Base-by-base conservation (phyloP, 2,113 vertebrate species). In the rat (Rattus norvegicus) region DNA sequence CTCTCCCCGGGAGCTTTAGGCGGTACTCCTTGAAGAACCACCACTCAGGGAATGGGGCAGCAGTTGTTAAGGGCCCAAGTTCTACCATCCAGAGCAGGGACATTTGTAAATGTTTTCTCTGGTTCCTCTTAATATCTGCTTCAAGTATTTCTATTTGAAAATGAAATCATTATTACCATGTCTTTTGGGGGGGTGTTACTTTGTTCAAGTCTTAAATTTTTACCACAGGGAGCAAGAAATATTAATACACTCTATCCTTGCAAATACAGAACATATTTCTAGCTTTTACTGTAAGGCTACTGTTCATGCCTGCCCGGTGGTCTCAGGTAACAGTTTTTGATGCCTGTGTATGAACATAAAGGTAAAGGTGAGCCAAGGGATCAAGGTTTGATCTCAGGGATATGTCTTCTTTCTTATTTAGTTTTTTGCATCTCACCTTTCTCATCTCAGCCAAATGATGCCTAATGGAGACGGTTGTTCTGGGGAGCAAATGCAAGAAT, bases 111-210 rank as follows among this genome's bases (percentile, higher is more conserved):
- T 47, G 2, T 0, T 93, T 73, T 65, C 26, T 61, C 33, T 76
- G 36, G 14, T 69, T 97, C 85, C 80, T 33, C 22, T 70, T 56
- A 70, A 70, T 20, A 43, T 13, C 36, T 65, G 28, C 14, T 93
- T 73, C 33, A 89, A 93, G 36, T 75, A 79, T 89, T 89, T 95
- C 43, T 83, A 67, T 73, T 93, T 80, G 80, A 88, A 80, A 90
- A 39, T 30, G 39, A 88, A 77, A 30, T 17, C 6, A 56, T 49
- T 81, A 59, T 59, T n/a, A 70, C 61, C 5, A 33, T 80, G 28
- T 52, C 36, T 92, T 93, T 93, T 80, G 30, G 83, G n/a, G 52
- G 13, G 63, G 30, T 14, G 26, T 81, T 92, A 94, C 72, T n/a
- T 85, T 86, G 20, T 17, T 54, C 28, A 93, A 77, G 24, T 94